phyloP scores from a whole-genome alignment of 1,140 invertebrate species.

The Bombus affinis region DNA sequence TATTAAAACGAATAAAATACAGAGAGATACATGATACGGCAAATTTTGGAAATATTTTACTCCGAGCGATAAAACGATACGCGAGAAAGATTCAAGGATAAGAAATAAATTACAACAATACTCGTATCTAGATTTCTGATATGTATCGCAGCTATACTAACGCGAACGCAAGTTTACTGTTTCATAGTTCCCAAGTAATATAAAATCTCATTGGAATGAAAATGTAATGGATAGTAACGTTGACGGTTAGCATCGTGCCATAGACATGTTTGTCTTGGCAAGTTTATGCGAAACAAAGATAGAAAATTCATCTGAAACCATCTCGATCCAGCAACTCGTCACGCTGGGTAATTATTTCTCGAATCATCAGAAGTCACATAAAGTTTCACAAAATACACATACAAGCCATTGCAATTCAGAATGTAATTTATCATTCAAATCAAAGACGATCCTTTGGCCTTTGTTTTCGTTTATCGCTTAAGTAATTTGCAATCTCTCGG shows the following conservation, averaged over 20 bases:
- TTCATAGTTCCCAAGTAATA: not conserved
- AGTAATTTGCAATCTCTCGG: too few species aligned
- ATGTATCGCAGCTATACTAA: not conserved
- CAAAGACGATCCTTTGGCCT: not conserved
- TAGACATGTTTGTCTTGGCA: not conserved
- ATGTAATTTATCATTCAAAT: not conserved
- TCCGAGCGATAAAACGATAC: not conserved
- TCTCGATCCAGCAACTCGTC: not conserved
- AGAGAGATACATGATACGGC: not conserved
- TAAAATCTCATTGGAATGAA: not conserved
- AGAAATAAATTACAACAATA: slow-evolving; percentile 8
- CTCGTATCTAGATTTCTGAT: slow-evolving; percentile 17
- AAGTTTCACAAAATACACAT: not conserved
- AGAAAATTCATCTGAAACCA: not conserved
- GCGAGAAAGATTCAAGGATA: not conserved
- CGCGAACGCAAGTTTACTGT: not conserved
- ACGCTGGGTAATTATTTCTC: not conserved
- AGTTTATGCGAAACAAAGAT: not conserved
- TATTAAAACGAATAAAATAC: not conserved
- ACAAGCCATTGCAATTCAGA: not conserved
- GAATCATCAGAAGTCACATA: not conserved
- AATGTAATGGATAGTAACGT: not conserved
- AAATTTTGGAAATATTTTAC: not conserved
- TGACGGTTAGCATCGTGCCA: not conserved
- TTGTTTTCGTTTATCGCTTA: too few species aligned